Evolutionary conservation across 1,140 invertebrate genomes (phyloP), one percentile per base, ranked within the genome.

Genomic region (Drosophila virilis): DNA sequence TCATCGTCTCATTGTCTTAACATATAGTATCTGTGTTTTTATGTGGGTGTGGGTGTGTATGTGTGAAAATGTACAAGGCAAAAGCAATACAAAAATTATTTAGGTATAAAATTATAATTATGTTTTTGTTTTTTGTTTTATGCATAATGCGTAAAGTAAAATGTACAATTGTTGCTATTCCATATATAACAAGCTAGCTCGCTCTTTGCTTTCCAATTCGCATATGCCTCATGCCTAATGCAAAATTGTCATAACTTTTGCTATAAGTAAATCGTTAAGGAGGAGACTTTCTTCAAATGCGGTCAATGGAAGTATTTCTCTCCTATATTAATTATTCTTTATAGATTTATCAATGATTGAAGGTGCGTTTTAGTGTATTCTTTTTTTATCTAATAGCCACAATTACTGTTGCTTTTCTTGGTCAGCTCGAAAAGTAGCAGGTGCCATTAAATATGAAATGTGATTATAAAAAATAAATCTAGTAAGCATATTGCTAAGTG

Each of bases 51-150:
- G 2, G 52, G 15, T 40, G 9, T 55, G 28, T 52, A n/a, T 71
- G 77, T 78, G 64, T 82, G 79, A 86, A 89, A 86, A 86, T 86
- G 84, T 86, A 86, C 83, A 86, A 88, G 83, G 79, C 84, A 88
- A 78, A 85, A 73, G 78, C 78, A 86, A 84, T 84, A 84, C 82
- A 85, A 84, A 82, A 74, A 37, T 85, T 67, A 77, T 79, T 28
- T 73, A 68, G 64, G 35, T 60, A 70, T 86, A 75, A 79, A 86
- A 85, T 72, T 82, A 85, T 74, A 75, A 88, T 86, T 85, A 85
- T 58, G 58, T 62, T 52, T 35, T 60, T 46, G 32, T 15, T 46
- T 59, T 59, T 59, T 48, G 71, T 65, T 76, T 76, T 75, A 76
- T 66, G 51, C 66, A 60, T 80, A 80, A 67, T 80, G 61, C 68